These are phyloP conservation scores for Actinostola sp. DNA, from an alignment of 92 coral and sea anemone genomes.

Conservation along the genomic window DNA sequence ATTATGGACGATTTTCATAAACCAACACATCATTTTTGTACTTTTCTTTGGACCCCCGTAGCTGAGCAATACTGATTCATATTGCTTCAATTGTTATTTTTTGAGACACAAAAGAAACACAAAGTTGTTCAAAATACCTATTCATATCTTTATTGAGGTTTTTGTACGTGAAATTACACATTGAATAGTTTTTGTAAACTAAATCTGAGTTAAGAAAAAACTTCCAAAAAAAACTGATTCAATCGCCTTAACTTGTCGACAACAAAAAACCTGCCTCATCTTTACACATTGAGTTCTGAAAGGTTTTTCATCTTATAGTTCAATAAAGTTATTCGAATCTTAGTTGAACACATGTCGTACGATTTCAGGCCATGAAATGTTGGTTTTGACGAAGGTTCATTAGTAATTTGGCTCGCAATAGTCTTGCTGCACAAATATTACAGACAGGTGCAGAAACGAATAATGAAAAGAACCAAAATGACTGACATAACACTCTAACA, in stretches of 20 bases:
- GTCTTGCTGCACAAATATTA: constrained; percentile 44
- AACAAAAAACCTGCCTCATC: constrained; percentile 7
- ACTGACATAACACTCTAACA: constrained; percentile 47
- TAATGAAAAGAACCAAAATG: constrained; percentile 38
- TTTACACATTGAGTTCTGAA: not conserved
- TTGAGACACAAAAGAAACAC: constrained; percentile 11
- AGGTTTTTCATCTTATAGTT: not conserved
- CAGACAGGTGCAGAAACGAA: constrained; percentile 31
- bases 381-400: constrained; percentile 36
- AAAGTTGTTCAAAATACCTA: constrained; percentile 9
- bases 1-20: no score
- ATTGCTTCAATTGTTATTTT: constrained; percentile 3
- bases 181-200: no score
- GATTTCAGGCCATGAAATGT: constrained; percentile 4
- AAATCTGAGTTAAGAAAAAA: no score
- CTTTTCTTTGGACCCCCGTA: no score
- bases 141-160: constrained; percentile 6
- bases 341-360: constrained; percentile 21
- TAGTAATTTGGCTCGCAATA: constrained; percentile 41
- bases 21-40: no score
- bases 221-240: no score
- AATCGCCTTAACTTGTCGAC: not conserved
- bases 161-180: no score
- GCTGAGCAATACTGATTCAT: no score
- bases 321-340: constrained; percentile 8